These are phyloP conservation scores for Halcyon senegalensis DNA, from an alignment of 2,113 vertebrate genomes.

Conservation along the genomic window DNA sequence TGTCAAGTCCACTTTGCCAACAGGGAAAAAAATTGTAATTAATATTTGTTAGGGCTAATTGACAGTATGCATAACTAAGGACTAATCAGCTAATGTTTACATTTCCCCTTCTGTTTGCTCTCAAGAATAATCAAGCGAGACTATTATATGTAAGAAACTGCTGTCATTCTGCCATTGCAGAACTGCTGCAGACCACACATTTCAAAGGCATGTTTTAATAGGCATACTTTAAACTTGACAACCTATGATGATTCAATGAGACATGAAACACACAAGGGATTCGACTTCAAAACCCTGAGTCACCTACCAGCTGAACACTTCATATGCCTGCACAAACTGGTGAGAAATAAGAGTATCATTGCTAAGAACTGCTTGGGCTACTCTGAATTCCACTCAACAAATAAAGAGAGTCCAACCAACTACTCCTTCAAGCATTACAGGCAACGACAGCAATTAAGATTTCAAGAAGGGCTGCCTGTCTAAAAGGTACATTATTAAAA, in stretches of 20 bases:
- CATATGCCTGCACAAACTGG: not conserved
- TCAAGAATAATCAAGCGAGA: not conserved
- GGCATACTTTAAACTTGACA: not conserved
- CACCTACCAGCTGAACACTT: not conserved
- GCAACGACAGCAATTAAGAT: not conserved
- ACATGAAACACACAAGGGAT: not conserved
- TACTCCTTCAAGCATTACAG: not conserved
- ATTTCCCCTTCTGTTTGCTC: not conserved
- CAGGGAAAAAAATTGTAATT: not conserved
- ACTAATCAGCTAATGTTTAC: not conserved
- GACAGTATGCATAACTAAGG: not conserved
- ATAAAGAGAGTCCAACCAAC: not conserved
- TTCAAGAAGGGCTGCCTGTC: not conserved
- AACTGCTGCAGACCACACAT: not conserved
- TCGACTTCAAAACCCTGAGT: not conserved
- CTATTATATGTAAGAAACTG: not conserved
- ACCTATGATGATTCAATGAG: not conserved
- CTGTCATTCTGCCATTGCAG: not conserved
- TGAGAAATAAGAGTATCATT: not conserved
- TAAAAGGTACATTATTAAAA: not conserved
- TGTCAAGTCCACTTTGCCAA: not conserved
- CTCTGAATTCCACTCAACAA: not conserved
- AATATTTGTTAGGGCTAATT: not conserved
- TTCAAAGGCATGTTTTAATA: not conserved
- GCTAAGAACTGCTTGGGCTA: not conserved